These are phyloP conservation scores for Eilema caniola DNA, from an alignment of 2,888 invertebrate genomes.

Conservation along the genomic window DNA sequence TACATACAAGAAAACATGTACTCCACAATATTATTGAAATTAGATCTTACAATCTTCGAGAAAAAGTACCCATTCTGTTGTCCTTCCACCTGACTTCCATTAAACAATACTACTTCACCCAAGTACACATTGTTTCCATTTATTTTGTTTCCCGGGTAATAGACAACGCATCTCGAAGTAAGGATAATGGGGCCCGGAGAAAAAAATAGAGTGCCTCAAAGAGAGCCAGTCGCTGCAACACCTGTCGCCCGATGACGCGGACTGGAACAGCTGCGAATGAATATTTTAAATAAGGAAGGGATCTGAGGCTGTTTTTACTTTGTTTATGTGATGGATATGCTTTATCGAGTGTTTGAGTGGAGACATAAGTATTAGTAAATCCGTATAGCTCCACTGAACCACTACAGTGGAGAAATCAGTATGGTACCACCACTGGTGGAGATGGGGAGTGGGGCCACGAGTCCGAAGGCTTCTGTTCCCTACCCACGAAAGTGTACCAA, in stretches of 20 bases:
- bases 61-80: background rate
- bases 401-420: too few relatives aligned
- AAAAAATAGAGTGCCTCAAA: constrained; percentile 51
- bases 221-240: constrained; percentile 47
- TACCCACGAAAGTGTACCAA: too few relatives aligned
- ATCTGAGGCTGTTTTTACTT: background rate
- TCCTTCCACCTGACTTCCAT: constrained; percentile 27
- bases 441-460: too few relatives aligned
- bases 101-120: constrained; percentile 27
- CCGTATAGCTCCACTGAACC: too few relatives aligned
- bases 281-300: constrained; percentile 22
- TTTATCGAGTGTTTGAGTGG: background rate
- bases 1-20: too few relatives aligned
- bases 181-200: constrained; percentile 51
- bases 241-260: constrained; percentile 44
- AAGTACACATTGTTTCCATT: constrained; percentile 42
- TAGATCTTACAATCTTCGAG: constrained; percentile 5
- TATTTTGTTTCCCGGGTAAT: constrained; percentile 51
- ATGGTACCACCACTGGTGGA: too few relatives aligned
- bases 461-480: too few relatives aligned
- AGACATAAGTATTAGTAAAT: too few relatives aligned
- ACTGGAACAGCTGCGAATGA: constrained; percentile 18
- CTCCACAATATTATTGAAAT: background rate
- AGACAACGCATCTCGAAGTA: constrained; percentile 50
- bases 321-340: background rate